Conservation (phyloP, 2,888 invertebrate genomes). For the Malacosoma neustria region DNA sequence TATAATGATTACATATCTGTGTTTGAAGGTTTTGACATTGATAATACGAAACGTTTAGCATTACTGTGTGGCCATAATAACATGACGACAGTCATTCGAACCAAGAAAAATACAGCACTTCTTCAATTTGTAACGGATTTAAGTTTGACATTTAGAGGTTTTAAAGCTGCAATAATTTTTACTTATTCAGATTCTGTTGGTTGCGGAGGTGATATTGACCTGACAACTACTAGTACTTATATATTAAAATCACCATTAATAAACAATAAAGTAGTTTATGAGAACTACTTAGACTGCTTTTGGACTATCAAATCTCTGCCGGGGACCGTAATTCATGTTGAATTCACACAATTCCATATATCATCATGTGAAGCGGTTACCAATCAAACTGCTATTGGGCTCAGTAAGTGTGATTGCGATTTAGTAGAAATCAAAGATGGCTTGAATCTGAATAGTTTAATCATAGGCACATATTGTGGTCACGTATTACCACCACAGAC, state of each 20-base stretch:
- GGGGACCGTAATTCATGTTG: constrained; percentile 77
- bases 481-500: constrained; percentile 70
- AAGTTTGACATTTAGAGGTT: constrained; percentile 61
- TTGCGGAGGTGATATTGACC: constrained; percentile 81
- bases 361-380: constrained; percentile 49
- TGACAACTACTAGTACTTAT: constrained; percentile 49
- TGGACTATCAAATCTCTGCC: constrained; percentile 79
- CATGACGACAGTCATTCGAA: constrained; percentile 70
- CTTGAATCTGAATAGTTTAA: constrained; percentile 75
- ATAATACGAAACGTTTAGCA: constrained; percentile 60
- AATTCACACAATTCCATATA: constrained; percentile 70
- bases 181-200: constrained; percentile 68
- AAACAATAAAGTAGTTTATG: constrained; percentile 64
- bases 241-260: constrained; percentile 53
- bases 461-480: constrained; percentile 83
- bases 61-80: constrained; percentile 80
- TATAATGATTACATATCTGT: constrained; percentile 76
- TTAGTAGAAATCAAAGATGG: constrained; percentile 85
- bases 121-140: constrained; percentile 65
- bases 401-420: constrained; percentile 79
- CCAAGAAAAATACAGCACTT: constrained; percentile 74
- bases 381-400: constrained; percentile 50
- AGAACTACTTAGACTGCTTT: constrained; percentile 81
- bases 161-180: constrained; percentile 77
- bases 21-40: constrained; percentile 55